These are phyloP conservation scores for Drosophila crucigera DNA, from an alignment of 2,888 invertebrate species.

Conservation along the genomic window DNA sequence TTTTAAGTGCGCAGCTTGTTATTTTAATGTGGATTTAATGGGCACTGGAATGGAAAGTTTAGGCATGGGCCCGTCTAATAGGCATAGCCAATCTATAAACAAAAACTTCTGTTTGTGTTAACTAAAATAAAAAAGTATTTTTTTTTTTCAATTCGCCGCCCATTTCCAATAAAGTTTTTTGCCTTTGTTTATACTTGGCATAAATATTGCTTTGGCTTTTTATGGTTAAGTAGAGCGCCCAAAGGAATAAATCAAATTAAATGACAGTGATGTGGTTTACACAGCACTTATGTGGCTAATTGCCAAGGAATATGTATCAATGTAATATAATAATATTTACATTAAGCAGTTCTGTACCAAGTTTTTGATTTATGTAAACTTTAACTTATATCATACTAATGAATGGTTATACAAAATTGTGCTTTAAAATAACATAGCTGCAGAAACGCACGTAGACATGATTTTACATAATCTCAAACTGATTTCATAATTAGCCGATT, in stretches of 20 bases:
- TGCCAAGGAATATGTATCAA: neutral
- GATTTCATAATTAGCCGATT: constrained; percentile 17
- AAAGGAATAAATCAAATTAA: constrained; percentile 11
- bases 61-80: constrained; percentile 11
- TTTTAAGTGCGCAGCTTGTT: constrained; percentile 29
- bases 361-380: neutral
- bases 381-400: neutral
- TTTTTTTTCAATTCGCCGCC: neutral
- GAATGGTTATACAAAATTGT: neutral
- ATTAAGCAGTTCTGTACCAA: neutral
- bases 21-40: constrained; percentile 59
- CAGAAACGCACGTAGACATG: constrained; percentile 7
- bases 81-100: constrained; percentile 25
- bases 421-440: neutral
- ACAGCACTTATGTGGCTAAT: neutral
- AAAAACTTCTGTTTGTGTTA: constrained; percentile 26
- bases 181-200: constrained; percentile 26
- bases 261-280: neutral
- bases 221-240: constrained; percentile 18
- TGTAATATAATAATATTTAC: neutral
- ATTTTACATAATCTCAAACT: constrained; percentile 16
- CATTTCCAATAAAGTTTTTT: constrained; percentile 12
- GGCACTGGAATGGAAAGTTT: constrained; percentile 46
- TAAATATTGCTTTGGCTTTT: constrained; percentile 13
- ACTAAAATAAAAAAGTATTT: neutral